Evolutionary conservation across 2,888 invertebrate species (phyloP).

Genomic region (Hydrotaea cyrtoneurina): DNA sequence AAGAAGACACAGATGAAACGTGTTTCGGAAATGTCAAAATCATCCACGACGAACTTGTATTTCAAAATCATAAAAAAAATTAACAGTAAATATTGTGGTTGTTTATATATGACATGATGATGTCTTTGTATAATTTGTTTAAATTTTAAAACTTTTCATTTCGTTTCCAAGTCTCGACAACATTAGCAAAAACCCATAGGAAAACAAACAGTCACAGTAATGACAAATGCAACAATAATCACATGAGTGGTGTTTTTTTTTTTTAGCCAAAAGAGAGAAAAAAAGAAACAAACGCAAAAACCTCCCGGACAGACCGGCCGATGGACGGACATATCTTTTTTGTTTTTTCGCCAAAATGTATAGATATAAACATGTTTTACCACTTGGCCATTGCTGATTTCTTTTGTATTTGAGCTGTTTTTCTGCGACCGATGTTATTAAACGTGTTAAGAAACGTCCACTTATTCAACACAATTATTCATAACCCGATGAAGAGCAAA

Average conservation of each 20-base stretch:
- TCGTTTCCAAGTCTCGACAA: background rate
- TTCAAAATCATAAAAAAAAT: background rate
- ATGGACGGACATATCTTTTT: background rate
- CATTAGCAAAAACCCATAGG: background rate
- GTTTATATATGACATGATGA: background rate
- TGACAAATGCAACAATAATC: constrained; percentile 3
- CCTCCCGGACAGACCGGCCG: background rate
- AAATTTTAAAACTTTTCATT: constrained; percentile 15
- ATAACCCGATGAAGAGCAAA: constrained; percentile 41
- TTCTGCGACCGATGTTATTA: background rate
- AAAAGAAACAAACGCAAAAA: background rate
- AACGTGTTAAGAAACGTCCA: constrained; percentile 9
- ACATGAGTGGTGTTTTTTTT: background rate
- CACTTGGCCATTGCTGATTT: constrained; percentile 21
- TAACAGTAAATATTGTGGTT: background rate
- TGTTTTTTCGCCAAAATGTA: constrained; percentile 6
- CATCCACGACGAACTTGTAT: background rate
- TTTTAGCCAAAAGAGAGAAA: too few species aligned
- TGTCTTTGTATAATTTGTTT: background rate
- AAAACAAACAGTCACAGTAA: background rate
- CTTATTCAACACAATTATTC: constrained; percentile 44
- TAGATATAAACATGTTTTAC: constrained; percentile 14
- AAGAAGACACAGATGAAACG: background rate
- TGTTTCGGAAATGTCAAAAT: constrained; percentile 14
- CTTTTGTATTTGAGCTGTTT: background rate